Evolutionary conservation across 92 coral and sea anemone genomes (phyloP).

Genomic region (Phenganax subtilis): DNA sequence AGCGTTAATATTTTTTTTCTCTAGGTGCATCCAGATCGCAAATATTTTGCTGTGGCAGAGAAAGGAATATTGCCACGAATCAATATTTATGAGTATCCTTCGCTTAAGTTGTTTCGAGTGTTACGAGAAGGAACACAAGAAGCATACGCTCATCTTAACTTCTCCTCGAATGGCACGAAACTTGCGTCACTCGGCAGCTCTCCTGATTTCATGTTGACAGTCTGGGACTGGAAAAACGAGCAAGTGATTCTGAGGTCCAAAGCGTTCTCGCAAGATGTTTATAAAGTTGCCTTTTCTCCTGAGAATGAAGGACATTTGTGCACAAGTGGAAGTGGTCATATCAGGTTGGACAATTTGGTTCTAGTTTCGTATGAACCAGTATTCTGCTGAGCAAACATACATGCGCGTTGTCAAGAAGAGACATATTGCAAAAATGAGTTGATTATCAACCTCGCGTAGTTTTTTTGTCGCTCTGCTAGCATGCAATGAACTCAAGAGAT

Average conservation of each 20-base stretch:
- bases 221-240: slow-evolving; percentile 99
- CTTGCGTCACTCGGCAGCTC: slow-evolving; percentile 96
- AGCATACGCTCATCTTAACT: slow-evolving; percentile 90
- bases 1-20: background rate
- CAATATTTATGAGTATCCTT: slow-evolving; percentile 93
- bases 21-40: slow-evolving; percentile 91
- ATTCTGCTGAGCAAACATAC: background rate
- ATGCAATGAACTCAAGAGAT: no score
- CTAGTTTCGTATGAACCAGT: background rate
- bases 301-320: slow-evolving; percentile 97
- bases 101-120: slow-evolving; percentile 81
- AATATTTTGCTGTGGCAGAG: slow-evolving; percentile 97
- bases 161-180: slow-evolving; percentile 82
- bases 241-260: slow-evolving; percentile 76
- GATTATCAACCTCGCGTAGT: no score
- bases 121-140: slow-evolving; percentile 93
- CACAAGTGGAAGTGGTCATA: slow-evolving; percentile 94
- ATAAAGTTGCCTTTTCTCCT: slow-evolving; percentile 92
- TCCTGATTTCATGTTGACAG: slow-evolving; percentile 94
- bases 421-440: no score
- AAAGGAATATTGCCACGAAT: slow-evolving; percentile 84
- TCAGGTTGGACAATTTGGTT: slow-evolving; percentile 50
- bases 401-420: no score
- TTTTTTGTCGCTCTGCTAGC: no score
- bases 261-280: slow-evolving; percentile 94